phyloP scores from a whole-genome alignment of 2,888 invertebrate species.

The Danaus chrysippus region DNA sequence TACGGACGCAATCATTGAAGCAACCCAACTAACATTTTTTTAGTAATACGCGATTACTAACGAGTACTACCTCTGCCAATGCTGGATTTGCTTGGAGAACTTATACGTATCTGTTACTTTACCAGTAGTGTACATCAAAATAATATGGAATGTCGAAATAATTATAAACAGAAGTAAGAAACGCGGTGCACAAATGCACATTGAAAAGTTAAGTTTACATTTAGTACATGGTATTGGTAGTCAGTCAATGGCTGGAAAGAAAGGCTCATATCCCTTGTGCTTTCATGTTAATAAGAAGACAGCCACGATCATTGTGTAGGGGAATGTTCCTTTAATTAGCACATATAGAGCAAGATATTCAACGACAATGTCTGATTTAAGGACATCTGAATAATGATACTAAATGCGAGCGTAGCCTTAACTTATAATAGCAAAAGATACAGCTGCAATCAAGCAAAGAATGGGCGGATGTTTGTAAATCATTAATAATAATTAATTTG shows the following conservation, averaged over 20 bases:
- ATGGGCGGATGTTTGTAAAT: conserved; percentile 32
- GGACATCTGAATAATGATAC: conserved; percentile 70
- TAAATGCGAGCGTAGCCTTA: conserved; percentile 34
- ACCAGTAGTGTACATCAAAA: conserved; percentile 38
- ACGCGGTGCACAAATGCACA: conserved; percentile 57
- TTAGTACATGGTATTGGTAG: conserved; percentile 61
- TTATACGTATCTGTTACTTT: not conserved
- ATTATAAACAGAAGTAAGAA: conserved; percentile 27
- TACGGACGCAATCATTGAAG: conserved; percentile 63
- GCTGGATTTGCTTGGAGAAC: conserved; percentile 19
- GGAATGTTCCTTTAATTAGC: conserved; percentile 70
- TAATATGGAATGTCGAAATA: not conserved
- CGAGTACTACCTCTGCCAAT: conserved; percentile 34
- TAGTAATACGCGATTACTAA: conserved; percentile 32
- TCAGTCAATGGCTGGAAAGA: conserved; percentile 64
- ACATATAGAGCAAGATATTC: conserved; percentile 72
- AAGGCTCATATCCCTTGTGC: conserved; percentile 50
- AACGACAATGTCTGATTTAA: conserved; percentile 52
- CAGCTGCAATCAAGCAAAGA: conserved; percentile 34
- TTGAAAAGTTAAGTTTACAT: conserved; percentile 58
- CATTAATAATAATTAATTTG: conserved; percentile 35
- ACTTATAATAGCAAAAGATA: conserved; percentile 33
- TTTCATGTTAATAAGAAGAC: conserved; percentile 54
- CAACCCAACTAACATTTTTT: conserved; percentile 46
- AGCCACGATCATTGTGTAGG: conserved; percentile 70